Conservation (phyloP, 2,113 vertebrate species). For the Rana temporaria region DNA sequence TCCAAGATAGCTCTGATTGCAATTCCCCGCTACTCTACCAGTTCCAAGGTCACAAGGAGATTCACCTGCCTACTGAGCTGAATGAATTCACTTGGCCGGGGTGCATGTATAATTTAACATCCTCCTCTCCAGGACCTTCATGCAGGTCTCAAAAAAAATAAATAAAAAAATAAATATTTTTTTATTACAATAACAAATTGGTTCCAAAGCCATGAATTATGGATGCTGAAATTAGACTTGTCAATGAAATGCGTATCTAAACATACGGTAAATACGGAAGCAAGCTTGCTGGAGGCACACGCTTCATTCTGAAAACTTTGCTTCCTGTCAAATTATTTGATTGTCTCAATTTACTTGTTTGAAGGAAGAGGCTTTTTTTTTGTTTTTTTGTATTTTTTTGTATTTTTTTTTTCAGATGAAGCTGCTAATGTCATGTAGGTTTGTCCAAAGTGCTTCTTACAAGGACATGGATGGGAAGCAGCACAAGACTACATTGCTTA, state of each 20-base stretch:
- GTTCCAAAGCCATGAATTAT: slow-evolving; percentile 85
- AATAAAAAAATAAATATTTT: slow-evolving; percentile 75
- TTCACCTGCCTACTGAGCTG: slow-evolving; percentile 77
- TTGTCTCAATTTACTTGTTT: slow-evolving; percentile 53
- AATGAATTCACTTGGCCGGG: slow-evolving; percentile 77
- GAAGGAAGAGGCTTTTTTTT: slow-evolving; percentile 20
- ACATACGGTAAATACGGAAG: slow-evolving; percentile 64
- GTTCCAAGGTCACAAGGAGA: slow-evolving; percentile 80
- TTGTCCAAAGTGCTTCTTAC: slow-evolving; percentile 29
- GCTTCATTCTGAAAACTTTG: slow-evolving; percentile 55
- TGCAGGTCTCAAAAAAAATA: slow-evolving; percentile 77
- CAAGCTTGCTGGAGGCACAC: slow-evolving; percentile 30
- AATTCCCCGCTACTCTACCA: slow-evolving; percentile 76
- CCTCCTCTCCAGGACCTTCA: slow-evolving; percentile 74
- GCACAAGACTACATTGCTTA: slow-evolving; percentile 25
- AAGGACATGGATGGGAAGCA: slow-evolving; percentile 32
- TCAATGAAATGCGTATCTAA: slow-evolving; percentile 71
- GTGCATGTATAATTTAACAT: slow-evolving; percentile 85
- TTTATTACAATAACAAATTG: slow-evolving; percentile 87
- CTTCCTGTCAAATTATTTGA: slow-evolving; percentile 55
- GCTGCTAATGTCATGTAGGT: slow-evolving; percentile 48
- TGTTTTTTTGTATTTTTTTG: slow-evolving; percentile 5
- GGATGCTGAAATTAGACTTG: slow-evolving; percentile 82
- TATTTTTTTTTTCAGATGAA: slow-evolving; percentile 21
- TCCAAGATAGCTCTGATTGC: slow-evolving; percentile 76